A percentile compares a stretch with the other conserved stretches of the same genome.
phyloP scores from a whole-genome alignment of 2,888 invertebrate species.

The Chrysotoxum bicinctum region DNA sequence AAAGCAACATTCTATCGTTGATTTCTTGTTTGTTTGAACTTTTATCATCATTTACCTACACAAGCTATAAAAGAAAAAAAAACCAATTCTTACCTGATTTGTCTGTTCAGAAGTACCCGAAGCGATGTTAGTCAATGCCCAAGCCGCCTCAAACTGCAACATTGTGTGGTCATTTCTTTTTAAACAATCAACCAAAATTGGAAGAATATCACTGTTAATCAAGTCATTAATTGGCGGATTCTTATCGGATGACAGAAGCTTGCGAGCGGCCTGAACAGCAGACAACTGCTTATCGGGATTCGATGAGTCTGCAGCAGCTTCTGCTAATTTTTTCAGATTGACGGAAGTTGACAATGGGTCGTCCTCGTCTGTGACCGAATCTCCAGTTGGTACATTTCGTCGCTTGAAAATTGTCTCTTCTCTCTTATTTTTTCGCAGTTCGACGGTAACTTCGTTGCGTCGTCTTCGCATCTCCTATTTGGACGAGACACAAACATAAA shows the following conservation, averaged over 20 bases:
- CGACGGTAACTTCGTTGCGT: constrained; percentile 97
- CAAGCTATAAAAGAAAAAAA: background rate
- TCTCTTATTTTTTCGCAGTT: constrained; percentile 98
- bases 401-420: constrained; percentile 98
- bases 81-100: constrained; percentile 82
- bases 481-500: constrained; percentile 11
- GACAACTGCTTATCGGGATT: constrained; percentile 91
- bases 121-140: constrained; percentile 98
- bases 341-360: constrained; percentile 87
- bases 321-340: constrained; percentile 91
- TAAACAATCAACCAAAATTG: constrained; percentile 95
- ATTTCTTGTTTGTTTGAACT: background rate
- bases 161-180: constrained; percentile 92
- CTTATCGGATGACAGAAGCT: constrained; percentile 97
- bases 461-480: constrained; percentile 96
- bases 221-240: constrained; percentile 99
- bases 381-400: constrained; percentile 95
- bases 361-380: constrained; percentile 90
- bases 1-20: background rate
- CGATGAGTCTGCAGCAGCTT: constrained; percentile 91
- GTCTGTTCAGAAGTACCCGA: constrained; percentile 97
- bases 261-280: constrained; percentile 97
- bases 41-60: background rate
- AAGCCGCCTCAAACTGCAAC: constrained; percentile 98
- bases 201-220: constrained; percentile 96